Evolutionary conservation across 2,888 invertebrate species (phyloP).

Genomic region (Tanytarsus gracilentus): DNA sequence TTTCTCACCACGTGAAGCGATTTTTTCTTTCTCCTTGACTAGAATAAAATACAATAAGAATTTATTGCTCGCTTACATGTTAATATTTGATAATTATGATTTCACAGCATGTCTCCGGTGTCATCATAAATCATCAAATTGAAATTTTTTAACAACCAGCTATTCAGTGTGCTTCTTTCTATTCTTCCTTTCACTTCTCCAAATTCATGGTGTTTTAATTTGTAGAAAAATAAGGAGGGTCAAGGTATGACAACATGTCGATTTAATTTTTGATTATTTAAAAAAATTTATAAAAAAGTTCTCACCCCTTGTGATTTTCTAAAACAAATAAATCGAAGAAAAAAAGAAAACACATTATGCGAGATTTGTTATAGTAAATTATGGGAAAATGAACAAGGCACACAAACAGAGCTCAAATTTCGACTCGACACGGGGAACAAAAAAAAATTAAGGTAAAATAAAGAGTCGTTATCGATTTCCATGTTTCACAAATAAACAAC

Average conservation of each 20-base stretch:
- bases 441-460: background rate
- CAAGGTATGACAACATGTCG: too few species aligned
- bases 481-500: constrained; percentile 14
- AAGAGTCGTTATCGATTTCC: constrained; percentile 20
- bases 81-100: constrained; percentile 29
- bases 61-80: constrained; percentile 29
- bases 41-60: constrained; percentile 17
- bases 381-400: constrained; percentile 20
- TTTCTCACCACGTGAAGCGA: constrained; percentile 22
- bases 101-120: constrained; percentile 26
- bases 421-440: background rate
- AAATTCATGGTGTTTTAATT: background rate
- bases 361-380: background rate
- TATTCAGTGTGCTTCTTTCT: too few species aligned
- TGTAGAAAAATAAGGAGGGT: background rate
- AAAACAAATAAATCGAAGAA: background rate
- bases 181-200: background rate
- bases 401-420: background rate
- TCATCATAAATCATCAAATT: constrained; percentile 27
- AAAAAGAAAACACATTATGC: background rate
- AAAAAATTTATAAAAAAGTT: too few species aligned
- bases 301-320: too few species aligned
- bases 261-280: too few species aligned
- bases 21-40: background rate
- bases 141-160: background rate